Base-by-base conservation (phyloP, 2,888 invertebrate species). In the Cosmia trapezina region DNA sequence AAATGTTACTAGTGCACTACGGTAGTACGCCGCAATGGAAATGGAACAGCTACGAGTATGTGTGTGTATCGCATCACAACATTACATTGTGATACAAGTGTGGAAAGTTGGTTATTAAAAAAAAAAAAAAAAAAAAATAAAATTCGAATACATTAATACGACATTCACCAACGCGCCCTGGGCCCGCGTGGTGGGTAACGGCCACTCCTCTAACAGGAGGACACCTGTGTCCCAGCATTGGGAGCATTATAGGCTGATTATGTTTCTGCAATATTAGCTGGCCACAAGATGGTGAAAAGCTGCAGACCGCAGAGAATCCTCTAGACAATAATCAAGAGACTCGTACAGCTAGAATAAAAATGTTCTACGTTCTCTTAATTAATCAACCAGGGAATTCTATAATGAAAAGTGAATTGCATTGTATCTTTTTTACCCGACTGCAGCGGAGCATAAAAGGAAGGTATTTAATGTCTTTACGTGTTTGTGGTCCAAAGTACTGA, bases 1-100 rank as follows among this genome's bases (percentile, higher is more conserved):
- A 71, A 82, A 71, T 78, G 72, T 72, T 71, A 66, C n/a, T 65
- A 22, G 57, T 53, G 45, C 60, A 64, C 47, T 61, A 61, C 28
- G 9, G 43, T 59, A 28, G 57, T 70, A 45, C 43, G 41, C 5
- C 2, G 19, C 43, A 49, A 41, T 1, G 12, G 22, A 22, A 41
- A 3, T 28, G 28, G 28, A 2, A 28, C 14, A 14, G 6, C 5
- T 33, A 33, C 14, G 37, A n/a, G n/a, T n/a, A n/a, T 22, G 6
- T 17, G 2, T 14, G 2, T 22, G 7, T 43, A 14, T 14, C 28
- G 6, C n/a, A 28, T 28, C 28, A n/a, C n/a, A n/a, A n/a, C n/a
- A n/a, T n/a, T n/a, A n/a, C n/a, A n/a, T n/a, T n/a, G n/a, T n/a
- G n/a, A n/a, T n/a, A n/a, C n/a, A n/a, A n/a, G n/a, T n/a, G n/a